Conservation (phyloP, 92 coral and sea anemone genomes). For the Palythoa caribaeorum region DNA sequence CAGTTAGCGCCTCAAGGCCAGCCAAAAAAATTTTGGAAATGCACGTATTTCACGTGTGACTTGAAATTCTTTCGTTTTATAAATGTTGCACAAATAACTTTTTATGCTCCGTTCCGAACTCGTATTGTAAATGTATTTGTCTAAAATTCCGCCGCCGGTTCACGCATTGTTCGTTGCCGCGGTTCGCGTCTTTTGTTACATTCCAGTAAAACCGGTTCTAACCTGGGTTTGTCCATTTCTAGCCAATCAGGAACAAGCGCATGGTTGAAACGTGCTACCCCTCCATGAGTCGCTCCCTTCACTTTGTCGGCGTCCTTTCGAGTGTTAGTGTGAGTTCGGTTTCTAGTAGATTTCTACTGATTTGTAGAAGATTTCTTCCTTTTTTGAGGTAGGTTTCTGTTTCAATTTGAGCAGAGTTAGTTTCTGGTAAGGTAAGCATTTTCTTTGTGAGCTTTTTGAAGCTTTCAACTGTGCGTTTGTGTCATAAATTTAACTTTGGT, state of each 20-base stretch:
- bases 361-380: conserved; percentile 48
- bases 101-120: no score
- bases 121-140: not conserved
- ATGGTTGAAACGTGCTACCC: conserved; percentile 42
- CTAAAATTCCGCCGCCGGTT: not conserved
- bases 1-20: no score
- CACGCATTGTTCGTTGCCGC: not conserved
- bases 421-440: conserved; percentile 51
- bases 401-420: conserved; percentile 47
- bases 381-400: conserved; percentile 54
- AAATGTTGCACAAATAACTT: no score
- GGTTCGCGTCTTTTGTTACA: conserved; percentile 7
- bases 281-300: conserved; percentile 10
- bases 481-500: conserved; percentile 38
- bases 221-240: conserved; percentile 22
- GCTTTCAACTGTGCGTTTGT: conserved; percentile 29
- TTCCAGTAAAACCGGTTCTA: conserved; percentile 50
- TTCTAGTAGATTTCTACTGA: conserved; percentile 22
- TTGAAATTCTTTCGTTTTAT: no score
- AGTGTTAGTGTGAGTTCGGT: not conserved
- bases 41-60: no score
- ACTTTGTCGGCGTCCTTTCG: conserved; percentile 40
- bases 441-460: conserved; percentile 31
- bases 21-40: no score
- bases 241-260: conserved; percentile 45